phyloP scores from a whole-genome alignment of 2,888 invertebrate species.

The Scrobipalpa atriplicella region DNA sequence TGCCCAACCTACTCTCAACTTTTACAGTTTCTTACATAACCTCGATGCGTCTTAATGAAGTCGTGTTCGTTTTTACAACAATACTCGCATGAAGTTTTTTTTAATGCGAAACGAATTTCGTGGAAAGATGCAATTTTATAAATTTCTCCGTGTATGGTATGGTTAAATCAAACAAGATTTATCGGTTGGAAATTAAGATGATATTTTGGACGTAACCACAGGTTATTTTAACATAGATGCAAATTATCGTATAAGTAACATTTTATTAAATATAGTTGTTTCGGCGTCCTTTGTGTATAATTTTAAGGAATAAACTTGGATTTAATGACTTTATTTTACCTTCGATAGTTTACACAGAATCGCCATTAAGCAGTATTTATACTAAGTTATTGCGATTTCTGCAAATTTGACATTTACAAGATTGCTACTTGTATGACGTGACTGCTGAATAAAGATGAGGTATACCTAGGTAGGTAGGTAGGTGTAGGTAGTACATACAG shows the following conservation, averaged over 20 bases:
- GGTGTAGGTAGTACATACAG: neutral
- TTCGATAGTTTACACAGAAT: neutral
- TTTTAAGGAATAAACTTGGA: constrained; percentile 7
- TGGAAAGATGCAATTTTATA: constrained; percentile 20
- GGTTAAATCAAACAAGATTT: constrained; percentile 22
- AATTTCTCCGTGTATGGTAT: neutral
- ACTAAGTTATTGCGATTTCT: neutral
- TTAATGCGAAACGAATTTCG: constrained; percentile 20
- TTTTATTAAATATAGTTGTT: constrained; percentile 19
- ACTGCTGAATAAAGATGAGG: neutral
- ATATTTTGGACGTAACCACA: constrained; percentile 12
- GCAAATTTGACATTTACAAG: constrained; percentile 8
- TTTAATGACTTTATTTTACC: constrained; percentile 19
- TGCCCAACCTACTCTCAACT: constrained; percentile 25
- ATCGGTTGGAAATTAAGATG: constrained; percentile 16
- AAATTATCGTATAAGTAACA: constrained; percentile 13
- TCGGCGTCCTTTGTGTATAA: constrained; percentile 14
- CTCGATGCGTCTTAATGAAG: constrained; percentile 24
- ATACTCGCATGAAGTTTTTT: constrained; percentile 14
- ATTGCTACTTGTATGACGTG: constrained; percentile 5
- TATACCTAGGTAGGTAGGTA: neutral
- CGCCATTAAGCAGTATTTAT: constrained; percentile 2
- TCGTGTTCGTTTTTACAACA: constrained; percentile 20
- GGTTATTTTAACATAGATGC: constrained; percentile 17
- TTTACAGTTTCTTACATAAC: constrained; percentile 25